phyloP scores from a whole-genome alignment of 2,888 invertebrate genomes.

The Stegophylla sp. region DNA sequence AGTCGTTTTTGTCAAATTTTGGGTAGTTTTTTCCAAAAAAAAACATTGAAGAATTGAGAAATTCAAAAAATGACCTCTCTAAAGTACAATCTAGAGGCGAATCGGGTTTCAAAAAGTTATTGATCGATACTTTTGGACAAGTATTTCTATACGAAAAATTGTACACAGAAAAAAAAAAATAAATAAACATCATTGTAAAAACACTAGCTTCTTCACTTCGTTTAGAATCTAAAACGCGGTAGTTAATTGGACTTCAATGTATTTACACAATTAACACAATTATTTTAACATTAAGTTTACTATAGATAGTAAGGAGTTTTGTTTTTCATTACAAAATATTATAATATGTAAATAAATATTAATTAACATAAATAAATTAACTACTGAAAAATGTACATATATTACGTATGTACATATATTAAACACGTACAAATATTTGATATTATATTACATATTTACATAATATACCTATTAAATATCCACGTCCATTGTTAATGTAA shows the following conservation, averaged over 20 bases:
- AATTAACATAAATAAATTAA: constrained; percentile 12
- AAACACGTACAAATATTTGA: not conserved
- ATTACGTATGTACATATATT: not conserved
- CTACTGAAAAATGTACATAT: not conserved
- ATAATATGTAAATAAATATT: not conserved
- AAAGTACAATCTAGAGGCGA: too few species aligned
- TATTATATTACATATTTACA: not conserved
- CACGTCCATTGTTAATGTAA: too few species aligned
- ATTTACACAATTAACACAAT: constrained; percentile 18
- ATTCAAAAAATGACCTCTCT: too few species aligned
- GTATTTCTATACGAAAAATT: too few species aligned
- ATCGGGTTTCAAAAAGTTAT: too few species aligned
- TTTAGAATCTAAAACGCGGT: not conserved
- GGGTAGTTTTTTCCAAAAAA: too few species aligned
- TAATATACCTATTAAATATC: not conserved
- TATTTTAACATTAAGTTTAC: not conserved
- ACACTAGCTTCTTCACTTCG: too few species aligned
- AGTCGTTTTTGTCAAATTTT: too few species aligned
- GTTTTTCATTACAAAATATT: constrained; percentile 13
- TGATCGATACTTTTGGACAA: too few species aligned
- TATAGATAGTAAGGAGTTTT: not conserved
- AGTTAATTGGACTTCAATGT: not conserved
- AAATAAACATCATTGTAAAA: too few species aligned
- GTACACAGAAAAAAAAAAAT: too few species aligned
- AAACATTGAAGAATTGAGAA: too few species aligned